Base-by-base conservation (phyloP, 1,140 invertebrate species). In the Mactra quadrangularis region DNA sequence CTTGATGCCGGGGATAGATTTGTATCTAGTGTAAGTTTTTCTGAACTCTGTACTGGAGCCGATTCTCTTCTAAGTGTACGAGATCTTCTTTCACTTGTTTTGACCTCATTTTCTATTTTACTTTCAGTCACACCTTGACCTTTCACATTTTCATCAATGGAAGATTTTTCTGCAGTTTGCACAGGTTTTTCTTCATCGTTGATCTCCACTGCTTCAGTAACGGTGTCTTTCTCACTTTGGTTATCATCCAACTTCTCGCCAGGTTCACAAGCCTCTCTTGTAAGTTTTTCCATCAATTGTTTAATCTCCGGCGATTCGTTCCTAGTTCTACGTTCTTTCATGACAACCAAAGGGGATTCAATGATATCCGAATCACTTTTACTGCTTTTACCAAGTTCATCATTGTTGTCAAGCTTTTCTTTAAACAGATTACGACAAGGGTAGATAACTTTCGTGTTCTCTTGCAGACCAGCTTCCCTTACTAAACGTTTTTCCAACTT, bases 401-500 rank as follows among this genome's bases (percentile, higher is more conserved):
- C 38, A 41, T 41, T 6, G 6, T 41, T 15, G 6, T 41, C 38
- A 41, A 41, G 6, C 6, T 6, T 41, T 41, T 6, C 15, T 6
- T 41, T 41, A 7, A 15, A 15, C 38, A 41, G 6, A 15, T 41
- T 41, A 7, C 38, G 6, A 6, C 6, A 7, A 41, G 6, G 6
- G 6, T 41, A 6, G 6, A 15, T 15, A 41, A 41, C 13, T 11
- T 60, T 60, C 19, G 9, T 7, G 27, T 13, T 11, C 25, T 68
- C 64, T 3, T 68, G 22, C 13, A 68, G n/a, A 4, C 64, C 64
- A 29, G 64, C 64, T 25, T 68, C 38, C 22, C 64, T 45, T 13
- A 50, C 47, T 25, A 68, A 68, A 13, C 47, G 38, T 47, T 68
- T 38, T 68, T 68, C 38, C n/a, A 68, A 50, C 29, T 60, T 27